These are phyloP conservation scores for Asobara japonica DNA, from an alignment of 1,140 invertebrate genomes.

Conservation along the genomic window DNA sequence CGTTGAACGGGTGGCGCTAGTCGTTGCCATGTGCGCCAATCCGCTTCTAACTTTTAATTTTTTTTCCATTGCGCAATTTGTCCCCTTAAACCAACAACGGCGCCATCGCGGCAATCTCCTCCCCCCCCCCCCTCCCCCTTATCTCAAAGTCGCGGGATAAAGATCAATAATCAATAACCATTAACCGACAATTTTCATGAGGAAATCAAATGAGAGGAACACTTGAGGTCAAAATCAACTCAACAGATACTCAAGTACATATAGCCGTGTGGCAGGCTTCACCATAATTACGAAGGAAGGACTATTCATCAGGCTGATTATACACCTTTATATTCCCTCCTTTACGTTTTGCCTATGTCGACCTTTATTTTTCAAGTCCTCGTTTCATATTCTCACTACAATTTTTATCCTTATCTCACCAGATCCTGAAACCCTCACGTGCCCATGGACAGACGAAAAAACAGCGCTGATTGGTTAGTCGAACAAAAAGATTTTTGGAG, in stretches of 20 bases:
- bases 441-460: too few species aligned
- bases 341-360: not conserved
- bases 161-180: slow-evolving; percentile 8
- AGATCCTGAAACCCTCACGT: too few species aligned
- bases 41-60: not conserved
- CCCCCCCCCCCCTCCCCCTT: too few species aligned
- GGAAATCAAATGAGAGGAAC: not conserved
- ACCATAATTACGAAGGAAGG: slow-evolving; percentile 33
- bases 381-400: not conserved
- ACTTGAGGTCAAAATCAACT: slow-evolving; percentile 6
- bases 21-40: not conserved
- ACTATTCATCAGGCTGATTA: slow-evolving; percentile 36
- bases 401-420: not conserved
- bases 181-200: not conserved
- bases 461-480: too few species aligned
- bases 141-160: not conserved
- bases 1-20: too few species aligned
- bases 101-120: not conserved
- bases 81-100: not conserved
- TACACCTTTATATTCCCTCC: slow-evolving; percentile 2
- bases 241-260: not conserved
- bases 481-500: too few species aligned
- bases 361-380: slow-evolving; percentile 9
- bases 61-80: not conserved
- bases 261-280: slow-evolving; percentile 32